Evolutionary conservation across 2,797 vertebrate species (phyloP).

Genomic region (Helarctos malayanus): DNA sequence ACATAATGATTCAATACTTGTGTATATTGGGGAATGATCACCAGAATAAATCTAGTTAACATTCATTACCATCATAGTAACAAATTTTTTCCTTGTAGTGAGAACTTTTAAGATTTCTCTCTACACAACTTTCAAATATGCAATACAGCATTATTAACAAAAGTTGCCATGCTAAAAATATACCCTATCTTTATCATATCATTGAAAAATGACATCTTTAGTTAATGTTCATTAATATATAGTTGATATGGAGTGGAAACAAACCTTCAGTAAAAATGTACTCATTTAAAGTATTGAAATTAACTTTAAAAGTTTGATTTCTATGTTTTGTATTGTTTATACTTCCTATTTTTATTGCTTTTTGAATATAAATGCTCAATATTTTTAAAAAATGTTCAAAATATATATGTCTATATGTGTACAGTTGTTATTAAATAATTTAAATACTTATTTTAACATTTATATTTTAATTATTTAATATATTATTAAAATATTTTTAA

Average conservation of each 20-base stretch:
- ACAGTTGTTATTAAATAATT: neutral
- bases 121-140: neutral
- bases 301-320: slow-evolving; percentile 19
- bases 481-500: neutral
- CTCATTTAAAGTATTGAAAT: neutral
- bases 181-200: neutral
- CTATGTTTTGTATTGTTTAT: neutral
- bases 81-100: neutral
- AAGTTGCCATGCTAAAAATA: neutral
- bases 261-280: slow-evolving; percentile 13
- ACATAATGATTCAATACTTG: neutral
- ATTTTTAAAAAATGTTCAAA: neutral
- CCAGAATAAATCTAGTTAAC: neutral
- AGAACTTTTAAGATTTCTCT: neutral
- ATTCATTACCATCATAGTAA: neutral
- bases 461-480: neutral
- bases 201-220: neutral
- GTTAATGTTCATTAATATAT: neutral
- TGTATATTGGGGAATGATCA: neutral
- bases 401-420: neutral
- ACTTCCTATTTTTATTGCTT: neutral
- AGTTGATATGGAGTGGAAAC: neutral
- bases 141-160: neutral
- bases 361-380: neutral
- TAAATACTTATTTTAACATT: neutral